A percentile compares a stretch with the other conserved stretches of the same genome.
Evolutionary conservation across 2,113 vertebrate species (phyloP).

Genomic region (Clarias magur): DNA sequence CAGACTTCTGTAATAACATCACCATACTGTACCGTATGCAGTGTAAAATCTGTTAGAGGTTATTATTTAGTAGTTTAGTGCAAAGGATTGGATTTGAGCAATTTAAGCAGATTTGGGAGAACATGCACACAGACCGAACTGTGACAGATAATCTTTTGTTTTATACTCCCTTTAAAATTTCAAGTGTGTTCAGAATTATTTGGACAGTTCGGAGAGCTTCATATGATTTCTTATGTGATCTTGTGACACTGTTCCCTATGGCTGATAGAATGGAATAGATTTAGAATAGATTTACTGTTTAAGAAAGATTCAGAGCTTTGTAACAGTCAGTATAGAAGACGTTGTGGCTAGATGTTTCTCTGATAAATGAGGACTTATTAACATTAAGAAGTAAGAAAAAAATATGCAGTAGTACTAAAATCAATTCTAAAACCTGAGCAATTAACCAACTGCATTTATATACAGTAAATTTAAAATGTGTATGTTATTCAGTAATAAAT

Average conservation of each 20-base stretch:
- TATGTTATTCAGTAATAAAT: neutral
- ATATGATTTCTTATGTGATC: too few relatives aligned
- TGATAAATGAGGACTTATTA: neutral
- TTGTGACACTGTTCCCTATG: neutral
- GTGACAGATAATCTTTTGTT: too few relatives aligned
- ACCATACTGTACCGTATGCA: too few relatives aligned
- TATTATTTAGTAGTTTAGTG: too few relatives aligned
- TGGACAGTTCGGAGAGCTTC: too few relatives aligned
- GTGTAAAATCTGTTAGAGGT: too few relatives aligned
- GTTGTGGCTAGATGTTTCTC: neutral
- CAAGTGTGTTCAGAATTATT: too few relatives aligned
- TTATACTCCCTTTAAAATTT: too few relatives aligned
- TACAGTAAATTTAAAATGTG: neutral
- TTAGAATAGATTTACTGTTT: neutral
- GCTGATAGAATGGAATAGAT: neutral
- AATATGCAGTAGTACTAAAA: neutral
- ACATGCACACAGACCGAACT: too few relatives aligned
- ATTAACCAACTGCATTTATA: neutral
- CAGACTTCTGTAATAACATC: too few relatives aligned
- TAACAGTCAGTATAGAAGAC: neutral
- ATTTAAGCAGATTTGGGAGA: too few relatives aligned
- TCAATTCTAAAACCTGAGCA: neutral
- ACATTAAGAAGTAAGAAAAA: neutral
- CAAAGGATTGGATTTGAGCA: too few relatives aligned
- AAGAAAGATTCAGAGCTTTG: neutral